These are phyloP conservation scores for Epinephelus lanceolatus DNA, from an alignment of 2,113 vertebrate species.

Conservation along the genomic window DNA sequence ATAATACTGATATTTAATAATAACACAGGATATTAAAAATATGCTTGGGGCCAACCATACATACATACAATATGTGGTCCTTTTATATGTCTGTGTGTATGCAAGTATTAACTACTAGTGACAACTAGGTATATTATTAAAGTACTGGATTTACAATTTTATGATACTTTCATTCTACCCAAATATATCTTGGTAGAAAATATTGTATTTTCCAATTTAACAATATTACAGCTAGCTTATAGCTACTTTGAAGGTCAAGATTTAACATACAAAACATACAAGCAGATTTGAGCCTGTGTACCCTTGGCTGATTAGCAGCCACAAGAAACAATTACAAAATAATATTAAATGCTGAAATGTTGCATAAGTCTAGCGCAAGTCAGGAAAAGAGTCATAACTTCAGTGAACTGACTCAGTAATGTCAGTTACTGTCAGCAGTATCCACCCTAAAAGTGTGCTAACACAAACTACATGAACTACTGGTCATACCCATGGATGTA, in stretches of 20 bases:
- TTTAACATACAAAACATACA: neutral
- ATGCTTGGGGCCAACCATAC: neutral
- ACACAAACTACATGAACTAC: neutral
- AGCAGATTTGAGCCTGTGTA: no score
- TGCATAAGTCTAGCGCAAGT: neutral
- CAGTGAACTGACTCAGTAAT: neutral
- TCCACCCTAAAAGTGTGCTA: no score
- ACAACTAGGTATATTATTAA: neutral
- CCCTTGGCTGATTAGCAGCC: neutral
- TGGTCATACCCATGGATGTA: neutral
- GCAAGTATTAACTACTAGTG: neutral
- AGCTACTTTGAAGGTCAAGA: neutral
- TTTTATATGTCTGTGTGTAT: neutral
- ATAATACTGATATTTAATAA: constrained; percentile 9
- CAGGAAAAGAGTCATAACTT: neutral
- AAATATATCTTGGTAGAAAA: neutral
- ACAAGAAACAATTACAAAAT: neutral
- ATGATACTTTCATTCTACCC: neutral
- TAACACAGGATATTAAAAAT: constrained; percentile 14
- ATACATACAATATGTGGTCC: neutral
- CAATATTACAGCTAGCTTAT: neutral
- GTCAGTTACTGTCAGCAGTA: neutral
- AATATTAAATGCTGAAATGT: neutral
- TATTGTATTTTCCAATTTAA: neutral
- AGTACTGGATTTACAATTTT: neutral